These are phyloP conservation scores for Cladopsammia gracilis DNA, from an alignment of 64 coral and sea anemone genomes.

Conservation along the genomic window DNA sequence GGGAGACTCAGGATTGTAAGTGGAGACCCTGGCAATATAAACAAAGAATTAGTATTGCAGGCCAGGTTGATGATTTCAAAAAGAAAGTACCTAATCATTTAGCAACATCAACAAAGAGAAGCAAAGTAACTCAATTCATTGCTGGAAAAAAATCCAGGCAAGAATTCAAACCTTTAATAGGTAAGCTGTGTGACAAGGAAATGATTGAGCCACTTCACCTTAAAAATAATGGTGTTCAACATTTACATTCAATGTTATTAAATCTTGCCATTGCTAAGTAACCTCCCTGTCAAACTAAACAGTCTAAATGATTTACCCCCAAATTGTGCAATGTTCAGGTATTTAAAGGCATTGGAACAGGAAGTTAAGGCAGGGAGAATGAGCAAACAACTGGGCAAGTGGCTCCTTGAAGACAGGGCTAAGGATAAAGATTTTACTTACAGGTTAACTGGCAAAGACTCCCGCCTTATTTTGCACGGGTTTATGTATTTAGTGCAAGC, in stretches of 20 bases:
- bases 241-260: slow-evolving; percentile 67
- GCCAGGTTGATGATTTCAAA: slow-evolving; percentile 36
- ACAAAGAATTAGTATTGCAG: slow-evolving; percentile 33
- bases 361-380: slow-evolving; percentile 72
- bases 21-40: slow-evolving; percentile 64
- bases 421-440: slow-evolving; percentile 68
- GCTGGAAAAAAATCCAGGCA: slow-evolving; percentile 63
- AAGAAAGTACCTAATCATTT: background rate
- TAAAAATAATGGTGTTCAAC: slow-evolving; percentile 76
- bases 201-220: slow-evolving; percentile 67
- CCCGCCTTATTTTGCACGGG: slow-evolving; percentile 20
- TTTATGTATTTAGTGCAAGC: slow-evolving; percentile 50
- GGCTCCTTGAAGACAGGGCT: slow-evolving; percentile 44
- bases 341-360: slow-evolving; percentile 58
- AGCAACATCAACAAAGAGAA: slow-evolving; percentile 8
- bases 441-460: slow-evolving; percentile 52
- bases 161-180: slow-evolving; percentile 72
- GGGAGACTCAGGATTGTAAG: slow-evolving; percentile 16
- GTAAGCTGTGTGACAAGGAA: slow-evolving; percentile 70
- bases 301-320: slow-evolving; percentile 51
- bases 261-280: slow-evolving; percentile 71
- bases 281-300: slow-evolving; percentile 45
- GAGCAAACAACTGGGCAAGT: slow-evolving; percentile 38
- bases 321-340: slow-evolving; percentile 67
- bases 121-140: slow-evolving; percentile 52